A percentile compares a stretch with the other conserved stretches of the same genome.
phyloP scores from a whole-genome alignment of 2,888 invertebrate species.

The Lycophotia porphyrea region DNA sequence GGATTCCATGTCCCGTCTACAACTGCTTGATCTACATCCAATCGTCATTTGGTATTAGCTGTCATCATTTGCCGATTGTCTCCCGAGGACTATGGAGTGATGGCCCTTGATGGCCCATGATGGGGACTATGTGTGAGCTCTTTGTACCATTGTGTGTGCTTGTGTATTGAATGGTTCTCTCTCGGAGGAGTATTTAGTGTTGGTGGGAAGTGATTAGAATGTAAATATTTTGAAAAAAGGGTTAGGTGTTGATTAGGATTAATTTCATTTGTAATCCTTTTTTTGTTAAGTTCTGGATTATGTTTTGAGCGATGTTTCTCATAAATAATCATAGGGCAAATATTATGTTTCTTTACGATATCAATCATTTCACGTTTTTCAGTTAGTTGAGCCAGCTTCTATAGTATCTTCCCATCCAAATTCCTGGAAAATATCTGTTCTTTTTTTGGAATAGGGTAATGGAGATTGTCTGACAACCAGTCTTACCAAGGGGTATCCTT shows the following conservation, averaged over 20 bases:
- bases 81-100: slow-evolving; percentile 60
- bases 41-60: slow-evolving; percentile 82
- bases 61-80: slow-evolving; percentile 84
- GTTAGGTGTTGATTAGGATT: not conserved
- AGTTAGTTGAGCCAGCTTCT: not conserved
- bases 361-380: not conserved
- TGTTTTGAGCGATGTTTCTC: not conserved
- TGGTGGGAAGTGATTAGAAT: slow-evolving; percentile 5
- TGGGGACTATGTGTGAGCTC: slow-evolving; percentile 35
- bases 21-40: slow-evolving; percentile 63
- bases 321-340: not conserved
- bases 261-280: not conserved
- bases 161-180: slow-evolving; percentile 25
- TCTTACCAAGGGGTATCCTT: not conserved
- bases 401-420: not conserved
- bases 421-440: not conserved
- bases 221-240: slow-evolving; percentile 3
- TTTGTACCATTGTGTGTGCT: slow-evolving; percentile 41
- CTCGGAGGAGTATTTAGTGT: slow-evolving; percentile 39
- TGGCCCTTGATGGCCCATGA: slow-evolving; percentile 24
- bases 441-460: not conserved
- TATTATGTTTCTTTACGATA: not conserved
- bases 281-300: not conserved
- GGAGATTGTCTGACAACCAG: not conserved
- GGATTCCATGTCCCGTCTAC: slow-evolving; percentile 16